These are phyloP conservation scores for Stomatorhinus walkeri DNA, from an alignment of 2,797 vertebrate genomes.

Conservation along the genomic window DNA sequence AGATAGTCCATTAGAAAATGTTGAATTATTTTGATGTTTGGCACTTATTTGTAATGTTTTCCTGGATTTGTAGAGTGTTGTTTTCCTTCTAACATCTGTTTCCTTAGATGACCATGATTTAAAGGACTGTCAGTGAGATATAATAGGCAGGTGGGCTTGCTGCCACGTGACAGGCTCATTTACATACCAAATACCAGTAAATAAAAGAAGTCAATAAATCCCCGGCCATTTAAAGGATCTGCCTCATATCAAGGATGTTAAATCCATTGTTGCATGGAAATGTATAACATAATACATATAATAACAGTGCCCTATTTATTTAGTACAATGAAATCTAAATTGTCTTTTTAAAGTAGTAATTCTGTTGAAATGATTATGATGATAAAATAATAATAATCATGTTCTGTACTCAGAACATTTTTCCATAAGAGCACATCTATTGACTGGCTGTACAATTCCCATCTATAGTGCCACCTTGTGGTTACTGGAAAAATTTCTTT, in stretches of 20 bases:
- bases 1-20: background rate
- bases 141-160: background rate
- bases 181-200: background rate
- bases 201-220: background rate
- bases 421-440: background rate
- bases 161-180: background rate
- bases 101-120: background rate
- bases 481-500: background rate
- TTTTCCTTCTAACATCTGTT: background rate
- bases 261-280: background rate
- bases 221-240: background rate
- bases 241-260: background rate
- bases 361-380: background rate
- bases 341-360: background rate
- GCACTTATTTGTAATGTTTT: background rate
- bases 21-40: background rate
- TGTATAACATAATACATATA: background rate
- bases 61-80: background rate
- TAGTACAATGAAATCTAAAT: background rate
- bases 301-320: background rate
- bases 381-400: background rate
- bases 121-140: background rate
- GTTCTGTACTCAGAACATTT: background rate
- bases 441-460: background rate
- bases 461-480: conserved; percentile 9